Evolutionary conservation across 2,888 invertebrate genomes (phyloP).

Genomic region (Bombylius major): DNA sequence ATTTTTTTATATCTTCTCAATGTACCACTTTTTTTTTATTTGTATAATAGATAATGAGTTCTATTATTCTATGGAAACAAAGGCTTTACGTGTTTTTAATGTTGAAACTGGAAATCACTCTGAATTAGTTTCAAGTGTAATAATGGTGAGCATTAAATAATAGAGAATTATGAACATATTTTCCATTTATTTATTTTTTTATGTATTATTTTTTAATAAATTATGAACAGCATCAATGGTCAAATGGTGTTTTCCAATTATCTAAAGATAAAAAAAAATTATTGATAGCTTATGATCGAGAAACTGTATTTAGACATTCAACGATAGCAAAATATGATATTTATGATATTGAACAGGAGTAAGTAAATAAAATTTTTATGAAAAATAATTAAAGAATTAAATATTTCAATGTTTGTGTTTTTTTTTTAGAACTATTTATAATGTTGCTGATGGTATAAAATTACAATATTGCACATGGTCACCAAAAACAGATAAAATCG

Average conservation of each 20-base stretch:
- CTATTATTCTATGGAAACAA: neutral
- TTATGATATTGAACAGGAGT: constrained; percentile 45
- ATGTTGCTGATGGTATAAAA: constrained; percentile 41
- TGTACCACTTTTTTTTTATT: no score
- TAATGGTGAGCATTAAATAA: neutral
- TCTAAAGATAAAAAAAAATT: constrained; percentile 31
- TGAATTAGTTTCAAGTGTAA: neutral
- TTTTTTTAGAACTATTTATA: constrained; percentile 34
- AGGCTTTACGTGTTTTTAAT: neutral
- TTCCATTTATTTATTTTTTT: no score
- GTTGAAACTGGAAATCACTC: neutral
- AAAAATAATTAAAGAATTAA: no score
- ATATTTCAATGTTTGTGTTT: constrained; percentile 1
- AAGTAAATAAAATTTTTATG: constrained; percentile 17
- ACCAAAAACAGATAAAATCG: constrained; percentile 40
- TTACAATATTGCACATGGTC: constrained; percentile 53
- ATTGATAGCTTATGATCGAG: constrained; percentile 27
- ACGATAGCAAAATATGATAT: constrained; percentile 48
- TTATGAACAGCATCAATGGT: neutral
- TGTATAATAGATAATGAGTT: neutral
- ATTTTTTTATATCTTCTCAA: neutral
- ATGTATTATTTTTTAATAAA: no score
- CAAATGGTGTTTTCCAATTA: constrained; percentile 24
- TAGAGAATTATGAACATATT: no score
- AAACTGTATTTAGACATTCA: constrained; percentile 48